Evolutionary conservation across 2,797 vertebrate genomes (phyloP).

Genomic region (Paedocypris micromegethes): DNA sequence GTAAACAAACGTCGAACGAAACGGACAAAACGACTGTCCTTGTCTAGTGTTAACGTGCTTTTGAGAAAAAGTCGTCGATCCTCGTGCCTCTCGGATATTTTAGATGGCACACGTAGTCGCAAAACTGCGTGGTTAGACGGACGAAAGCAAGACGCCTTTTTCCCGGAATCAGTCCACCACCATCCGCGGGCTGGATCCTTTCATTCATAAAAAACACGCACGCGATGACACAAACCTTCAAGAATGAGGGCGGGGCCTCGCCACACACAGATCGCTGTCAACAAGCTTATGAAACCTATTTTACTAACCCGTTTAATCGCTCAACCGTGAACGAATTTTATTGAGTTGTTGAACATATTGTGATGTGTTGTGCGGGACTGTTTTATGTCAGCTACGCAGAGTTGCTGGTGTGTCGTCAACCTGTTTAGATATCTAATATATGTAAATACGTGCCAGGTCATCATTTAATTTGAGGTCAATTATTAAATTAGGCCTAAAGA

Average conservation of each 20-base stretch:
- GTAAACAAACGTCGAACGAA: conserved; percentile 43
- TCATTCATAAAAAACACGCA: conserved; percentile 99
- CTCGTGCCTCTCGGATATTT: conserved; percentile 10
- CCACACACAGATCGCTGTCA: conserved; percentile 49
- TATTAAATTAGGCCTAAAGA: too few species aligned
- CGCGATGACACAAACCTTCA: conserved; percentile 81
- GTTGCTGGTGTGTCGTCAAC: too few species aligned
- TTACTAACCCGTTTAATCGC: conserved; percentile 20
- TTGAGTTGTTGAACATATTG: too few species aligned
- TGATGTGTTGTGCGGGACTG: too few species aligned
- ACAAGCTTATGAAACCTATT: conserved; percentile 32
- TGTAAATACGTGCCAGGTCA: too few species aligned
- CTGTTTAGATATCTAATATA: too few species aligned
- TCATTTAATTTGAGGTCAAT: too few species aligned
- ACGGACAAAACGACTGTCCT: conserved; percentile 14
- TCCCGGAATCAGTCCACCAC: conserved; percentile 90
- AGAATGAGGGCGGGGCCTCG: conserved; percentile 72
- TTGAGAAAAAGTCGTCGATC: conserved; percentile 11
- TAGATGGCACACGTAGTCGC: conserved; percentile 61
- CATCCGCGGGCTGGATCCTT: conserved; percentile 85
- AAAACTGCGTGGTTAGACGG: conserved; percentile 57
- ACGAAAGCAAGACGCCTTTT: conserved; percentile 81
- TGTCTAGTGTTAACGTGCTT: conserved; percentile 24
- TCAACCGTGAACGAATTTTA: too few species aligned
- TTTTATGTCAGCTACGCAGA: too few species aligned